Evolutionary conservation across 2,888 invertebrate genomes (phyloP).

Genomic region (Acanthosepion pharaonis): DNA sequence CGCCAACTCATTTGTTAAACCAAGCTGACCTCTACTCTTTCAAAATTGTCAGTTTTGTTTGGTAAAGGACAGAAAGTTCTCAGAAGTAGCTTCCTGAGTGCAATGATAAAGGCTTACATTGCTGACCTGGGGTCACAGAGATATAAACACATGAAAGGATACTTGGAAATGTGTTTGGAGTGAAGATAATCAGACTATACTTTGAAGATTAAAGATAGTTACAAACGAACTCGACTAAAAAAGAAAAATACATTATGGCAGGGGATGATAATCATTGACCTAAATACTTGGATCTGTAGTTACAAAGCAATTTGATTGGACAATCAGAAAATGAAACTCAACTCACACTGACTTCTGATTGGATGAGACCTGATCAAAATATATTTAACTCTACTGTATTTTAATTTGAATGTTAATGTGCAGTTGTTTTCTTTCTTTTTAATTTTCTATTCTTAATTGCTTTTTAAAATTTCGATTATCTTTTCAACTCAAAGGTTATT

Average conservation of each 20-base stretch:
- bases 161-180: constrained; percentile 2
- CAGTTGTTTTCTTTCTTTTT: not conserved
- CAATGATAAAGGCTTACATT: not conserved
- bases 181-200: not conserved
- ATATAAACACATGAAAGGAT: constrained; percentile 33
- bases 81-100: not conserved
- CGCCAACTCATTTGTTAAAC: not conserved
- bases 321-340: not conserved
- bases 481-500: too few species aligned
- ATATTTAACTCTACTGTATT: not conserved
- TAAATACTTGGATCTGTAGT: not conserved
- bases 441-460: not conserved
- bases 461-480: not conserved
- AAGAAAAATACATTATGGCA: not conserved
- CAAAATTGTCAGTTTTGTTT: constrained; percentile 21
- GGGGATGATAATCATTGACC: not conserved
- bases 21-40: not conserved
- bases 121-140: not conserved
- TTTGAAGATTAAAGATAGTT: constrained; percentile 9
- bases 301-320: not conserved
- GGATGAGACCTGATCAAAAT: not conserved
- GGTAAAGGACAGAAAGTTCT: not conserved
- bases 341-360: not conserved
- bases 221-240: not conserved
- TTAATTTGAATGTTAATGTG: not conserved